Percentiles rank a stretch among this genome's conserved stretches.
Evolutionary conservation across 2,797 vertebrate genomes (phyloP).

Genomic region (Hyperoplus lanceolatus): DNA sequence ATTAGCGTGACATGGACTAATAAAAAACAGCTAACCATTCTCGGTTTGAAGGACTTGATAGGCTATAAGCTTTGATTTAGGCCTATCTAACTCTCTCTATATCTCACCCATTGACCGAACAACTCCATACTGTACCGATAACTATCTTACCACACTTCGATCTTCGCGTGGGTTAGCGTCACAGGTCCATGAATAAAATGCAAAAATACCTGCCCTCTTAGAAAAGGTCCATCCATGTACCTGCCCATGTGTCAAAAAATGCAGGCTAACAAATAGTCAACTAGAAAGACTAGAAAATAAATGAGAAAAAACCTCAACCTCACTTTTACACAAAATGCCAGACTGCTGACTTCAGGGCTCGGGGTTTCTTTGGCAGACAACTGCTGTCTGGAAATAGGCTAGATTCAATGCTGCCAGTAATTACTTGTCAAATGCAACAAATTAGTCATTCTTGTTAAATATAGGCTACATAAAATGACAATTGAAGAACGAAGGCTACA

Average conservation of each 20-base stretch:
- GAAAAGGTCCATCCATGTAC: too few species aligned
- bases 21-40: too few species aligned
- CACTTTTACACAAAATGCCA: constrained; percentile 14
- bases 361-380: constrained; percentile 6
- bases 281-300: not conserved
- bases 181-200: constrained; percentile 38
- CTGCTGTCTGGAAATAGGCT: constrained; percentile 16
- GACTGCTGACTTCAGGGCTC: constrained; percentile 30
- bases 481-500: not conserved
- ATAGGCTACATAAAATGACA: not conserved
- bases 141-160: constrained; percentile 30
- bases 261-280: not conserved
- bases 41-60: too few species aligned
- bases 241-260: constrained; percentile 20
- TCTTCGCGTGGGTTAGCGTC: constrained; percentile 62
- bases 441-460: not conserved
- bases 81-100: too few species aligned
- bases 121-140: not conserved
- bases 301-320: not conserved
- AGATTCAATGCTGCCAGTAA: not conserved
- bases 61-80: too few species aligned
- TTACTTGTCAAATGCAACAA: not conserved
- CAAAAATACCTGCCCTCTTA: constrained; percentile 27
- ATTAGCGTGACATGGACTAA: too few species aligned
- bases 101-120: not conserved